Evolutionary conservation across 2,888 invertebrate species (phyloP), one percentile per base, ranked within the genome.

Genomic region (Sisyra terminalis): DNA sequence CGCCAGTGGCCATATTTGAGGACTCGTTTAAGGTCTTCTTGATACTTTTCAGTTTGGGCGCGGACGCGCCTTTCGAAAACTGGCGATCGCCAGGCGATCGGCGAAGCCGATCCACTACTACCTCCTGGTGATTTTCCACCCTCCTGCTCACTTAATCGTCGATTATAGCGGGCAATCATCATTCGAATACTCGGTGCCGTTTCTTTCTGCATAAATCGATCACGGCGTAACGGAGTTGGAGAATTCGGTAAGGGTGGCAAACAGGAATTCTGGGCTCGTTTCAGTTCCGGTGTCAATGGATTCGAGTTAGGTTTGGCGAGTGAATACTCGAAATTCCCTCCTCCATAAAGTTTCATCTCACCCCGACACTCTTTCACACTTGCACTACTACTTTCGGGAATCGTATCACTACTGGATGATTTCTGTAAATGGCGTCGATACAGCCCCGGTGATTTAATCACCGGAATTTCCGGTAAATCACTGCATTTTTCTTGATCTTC

Each of bases 81-180:
- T 1, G 78, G 78, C 2, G 78, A 78, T 45, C 73, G 55, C 75
- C 76, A 76, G 7, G 72, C 71, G 3, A 65, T 56, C 2, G 77
- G 77, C 1, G 77, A 77, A n/a, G 70, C 71, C 2, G 74, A 68
- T 3, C 75, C 77, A 50, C 75, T 75, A 49, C 72, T 74, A 5
- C 67, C 56, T 11, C 47, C 49, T 2, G 53, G 56, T 4, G 62
- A 62, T 44, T 53, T 57, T n/a, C 49, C 51, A 40, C 54, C 52
- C 58, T 70, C 70, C 59, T 73, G 70, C 57, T 73, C 71, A 46
- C 67, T 67, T 42, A 75, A 63, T 53, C 73, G 73, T 57, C 74
- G 72, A 53, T 77, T 75, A 51, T 79, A 79, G 49, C 73, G 69
- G 36, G 75, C 77, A 52, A 80, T 73, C 77, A 80, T 81, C 43